A percentile compares a stretch with the other conserved stretches of the same genome.
These are phyloP conservation scores for Haliclystus octoradiatus DNA, from an alignment of 30 jellyfish, hydroid and myxozoan genomes.

Conservation along the genomic window DNA sequence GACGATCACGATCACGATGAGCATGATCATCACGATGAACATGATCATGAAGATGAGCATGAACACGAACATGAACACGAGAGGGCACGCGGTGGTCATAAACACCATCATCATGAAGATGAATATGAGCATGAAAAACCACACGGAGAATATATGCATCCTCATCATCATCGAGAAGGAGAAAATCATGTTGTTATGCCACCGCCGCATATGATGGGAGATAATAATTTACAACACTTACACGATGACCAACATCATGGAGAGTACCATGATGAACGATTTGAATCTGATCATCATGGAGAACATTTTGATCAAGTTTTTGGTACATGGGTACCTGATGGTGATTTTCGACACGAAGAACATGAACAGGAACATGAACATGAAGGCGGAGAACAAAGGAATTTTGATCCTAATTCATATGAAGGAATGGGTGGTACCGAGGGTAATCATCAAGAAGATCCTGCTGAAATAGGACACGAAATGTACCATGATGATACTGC, in stretches of 20 bases:
- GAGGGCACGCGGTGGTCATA: background rate
- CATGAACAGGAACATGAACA: background rate
- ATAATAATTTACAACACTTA: background rate
- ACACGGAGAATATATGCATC: background rate
- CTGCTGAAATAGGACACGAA: background rate
- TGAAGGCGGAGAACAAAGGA: background rate
- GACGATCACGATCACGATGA: background rate
- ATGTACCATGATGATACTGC: background rate
- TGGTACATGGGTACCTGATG: constrained; percentile 1
- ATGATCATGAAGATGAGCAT: constrained; percentile 1
- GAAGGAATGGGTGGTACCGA: too few species aligned
- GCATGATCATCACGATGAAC: constrained; percentile 1
- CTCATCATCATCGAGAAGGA: background rate
- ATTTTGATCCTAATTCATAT: background rate
- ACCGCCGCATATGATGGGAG: background rate
- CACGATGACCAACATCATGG: background rate
- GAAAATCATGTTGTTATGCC: background rate
- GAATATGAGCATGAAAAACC: background rate
- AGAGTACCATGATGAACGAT: background rate
- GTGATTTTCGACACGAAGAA: background rate
- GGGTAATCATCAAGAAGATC: background rate
- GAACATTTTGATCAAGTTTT: background rate
- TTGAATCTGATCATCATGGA: background rate
- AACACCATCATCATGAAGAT: background rate
- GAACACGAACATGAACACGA: background rate